A percentile compares a stretch with the other conserved stretches of the same genome.
Evolutionary conservation across 2,888 invertebrate species (phyloP).

Genomic region (Sarcophaga rosellei): DNA sequence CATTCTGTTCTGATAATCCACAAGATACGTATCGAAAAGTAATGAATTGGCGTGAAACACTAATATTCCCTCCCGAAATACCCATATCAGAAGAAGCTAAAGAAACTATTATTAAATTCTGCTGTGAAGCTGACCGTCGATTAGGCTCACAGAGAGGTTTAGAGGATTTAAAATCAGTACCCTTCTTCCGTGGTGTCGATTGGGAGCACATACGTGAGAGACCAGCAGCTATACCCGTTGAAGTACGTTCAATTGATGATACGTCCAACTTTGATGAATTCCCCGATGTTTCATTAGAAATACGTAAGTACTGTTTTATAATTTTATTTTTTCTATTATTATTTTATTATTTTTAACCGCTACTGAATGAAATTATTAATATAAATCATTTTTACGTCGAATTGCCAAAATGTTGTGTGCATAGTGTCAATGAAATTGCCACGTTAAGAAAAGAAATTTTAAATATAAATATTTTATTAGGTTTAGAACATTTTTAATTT

Average conservation of each 20-base stretch:
- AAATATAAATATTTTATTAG: too few species aligned
- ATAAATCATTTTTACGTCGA: too few species aligned
- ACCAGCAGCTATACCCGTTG: slow-evolving; percentile 98
- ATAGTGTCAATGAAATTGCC: too few species aligned
- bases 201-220: slow-evolving; percentile 99
- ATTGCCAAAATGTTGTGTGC: too few species aligned
- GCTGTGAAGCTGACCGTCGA: slow-evolving; percentile 97
- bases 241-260: slow-evolving; percentile 99
- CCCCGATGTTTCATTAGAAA: slow-evolving; percentile 98
- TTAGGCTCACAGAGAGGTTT: slow-evolving; percentile 94
- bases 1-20: slow-evolving; percentile 97
- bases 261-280: slow-evolving; percentile 99
- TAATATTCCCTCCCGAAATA: slow-evolving; percentile 99
- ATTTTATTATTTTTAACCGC: neutral
- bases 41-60: slow-evolving; percentile 99
- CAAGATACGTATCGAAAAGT: slow-evolving; percentile 87
- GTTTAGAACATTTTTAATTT: too few species aligned
- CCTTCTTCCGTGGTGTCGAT: slow-evolving; percentile 98
- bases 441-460: too few species aligned
- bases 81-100: slow-evolving; percentile 99
- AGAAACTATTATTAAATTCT: slow-evolving; percentile 97
- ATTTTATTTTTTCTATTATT: neutral
- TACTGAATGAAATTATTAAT: too few species aligned
- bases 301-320: slow-evolving; percentile 88
- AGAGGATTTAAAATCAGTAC: slow-evolving; percentile 95